Percentiles rank a stretch among this genome's conserved stretches.
Evolutionary conservation across 2,113 vertebrate genomes (phyloP).

Genomic region (Hystrix cristata): DNA sequence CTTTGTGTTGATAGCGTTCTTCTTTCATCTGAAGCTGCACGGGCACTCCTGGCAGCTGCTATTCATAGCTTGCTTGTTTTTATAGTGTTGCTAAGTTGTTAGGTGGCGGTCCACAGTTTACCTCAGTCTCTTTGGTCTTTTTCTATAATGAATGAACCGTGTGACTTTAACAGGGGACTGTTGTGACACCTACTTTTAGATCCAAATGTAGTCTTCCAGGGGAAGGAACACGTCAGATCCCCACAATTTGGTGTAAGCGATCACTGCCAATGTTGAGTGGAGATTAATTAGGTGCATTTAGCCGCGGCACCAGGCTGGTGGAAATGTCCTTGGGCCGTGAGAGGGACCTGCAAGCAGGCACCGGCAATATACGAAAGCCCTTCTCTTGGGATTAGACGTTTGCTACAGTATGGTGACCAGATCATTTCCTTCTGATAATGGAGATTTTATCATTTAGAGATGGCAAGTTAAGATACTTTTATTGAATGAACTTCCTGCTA

Average conservation of each 20-base stretch:
- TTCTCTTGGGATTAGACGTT: conserved; percentile 45
- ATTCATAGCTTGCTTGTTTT: conserved; percentile 71
- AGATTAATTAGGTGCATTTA: not conserved
- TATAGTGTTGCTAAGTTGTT: conserved; percentile 80
- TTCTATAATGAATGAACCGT: conserved; percentile 49
- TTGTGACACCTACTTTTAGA: not conserved
- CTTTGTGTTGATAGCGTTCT: conserved; percentile 73
- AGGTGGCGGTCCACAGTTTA: conserved; percentile 76
- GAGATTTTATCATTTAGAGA: conserved; percentile 84
- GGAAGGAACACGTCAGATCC: conserved; percentile 23
- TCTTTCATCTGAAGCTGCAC: conserved; percentile 77
- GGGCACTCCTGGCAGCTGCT: conserved; percentile 76
- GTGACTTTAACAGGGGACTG: conserved; percentile 66
- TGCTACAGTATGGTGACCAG: conserved; percentile 57
- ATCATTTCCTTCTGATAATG: conserved; percentile 70
- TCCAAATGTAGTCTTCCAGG: not conserved
- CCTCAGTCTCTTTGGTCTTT: conserved; percentile 72
- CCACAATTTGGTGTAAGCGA: conserved; percentile 3
- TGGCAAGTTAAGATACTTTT: conserved; percentile 81
- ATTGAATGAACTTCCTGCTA: conserved; percentile 88
- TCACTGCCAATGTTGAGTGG: not conserved
- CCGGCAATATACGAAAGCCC: conserved; percentile 4
- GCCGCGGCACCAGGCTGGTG: not conserved
- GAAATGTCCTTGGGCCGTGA: not conserved
- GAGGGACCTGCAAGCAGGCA: not conserved